Base-by-base conservation (phyloP, 2,888 invertebrate species). In the Pseudolycoriella hygida region DNA sequence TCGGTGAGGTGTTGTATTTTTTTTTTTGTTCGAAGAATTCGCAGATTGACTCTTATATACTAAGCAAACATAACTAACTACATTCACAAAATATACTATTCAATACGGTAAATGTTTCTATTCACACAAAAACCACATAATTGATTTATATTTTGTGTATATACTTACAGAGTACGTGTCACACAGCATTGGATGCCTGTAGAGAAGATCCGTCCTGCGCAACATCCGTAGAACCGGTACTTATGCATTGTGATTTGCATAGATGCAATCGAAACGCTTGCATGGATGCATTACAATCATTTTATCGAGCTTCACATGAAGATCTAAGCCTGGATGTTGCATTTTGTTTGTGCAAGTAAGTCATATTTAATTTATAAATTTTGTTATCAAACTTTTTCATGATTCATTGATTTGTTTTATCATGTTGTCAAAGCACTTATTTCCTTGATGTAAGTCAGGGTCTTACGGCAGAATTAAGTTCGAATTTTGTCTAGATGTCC, bases 321-420 rank as follows among this genome's bases (percentile, higher is more conserved):
- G 79, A 77, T 54, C 81, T 86, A 76, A 87, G 85, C 59, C 74
- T 87, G 51, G 89, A 89, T 66, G 83, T 89, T 55, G 90, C 89
- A 53, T 89, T 89, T 68, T 90, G 90, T 62, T 73, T 89, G 49
- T 90, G 90, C 87, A 88, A 82, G 89, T 88, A 67, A 77, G 82
- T 74, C 42, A 37, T 17, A 17, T 34, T 19, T 30, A n/a, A n/a
- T n/a, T n/a, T n/a, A n/a, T n/a, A n/a, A n/a, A n/a, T n/a, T n/a
- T n/a, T n/a, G n/a, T 44, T 12, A 14, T 17, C 15, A 10, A 46
- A n/a, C n/a, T n/a, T 39, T 43, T 20, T 18, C 12, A 34, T 34
- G 34, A 14, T 34, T 14, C 34, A 30, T 30, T 17, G 10, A 12
- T 32, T 45, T 41, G 17, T 14, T 15, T 39, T 38, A 44, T 38